Conservation (phyloP, 2,113 vertebrate genomes). For the Microtus montanus region DNA sequence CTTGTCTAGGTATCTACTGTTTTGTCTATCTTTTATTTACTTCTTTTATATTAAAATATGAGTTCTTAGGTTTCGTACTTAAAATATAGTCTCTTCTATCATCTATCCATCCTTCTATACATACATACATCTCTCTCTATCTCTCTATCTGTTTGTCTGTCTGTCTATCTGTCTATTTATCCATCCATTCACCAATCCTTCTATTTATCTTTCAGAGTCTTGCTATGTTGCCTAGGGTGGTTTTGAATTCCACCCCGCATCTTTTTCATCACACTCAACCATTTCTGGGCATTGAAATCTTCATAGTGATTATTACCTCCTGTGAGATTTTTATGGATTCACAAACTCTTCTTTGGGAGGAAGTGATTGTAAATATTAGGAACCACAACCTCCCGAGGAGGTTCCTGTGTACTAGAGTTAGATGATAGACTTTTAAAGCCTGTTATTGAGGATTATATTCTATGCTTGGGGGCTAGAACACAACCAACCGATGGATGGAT, state of each 20-base stretch:
- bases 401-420: not conserved
- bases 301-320: too few relatives aligned
- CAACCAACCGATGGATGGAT: not conserved
- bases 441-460: not conserved
- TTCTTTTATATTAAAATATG: not conserved
- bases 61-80: not conserved
- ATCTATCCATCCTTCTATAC: not conserved
- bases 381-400: not conserved
- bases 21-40: not conserved
- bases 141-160: too few relatives aligned
- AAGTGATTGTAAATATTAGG: fast-evolving
- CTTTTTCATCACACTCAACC: not conserved
- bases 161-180: not conserved
- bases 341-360: not conserved
- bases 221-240: not conserved
- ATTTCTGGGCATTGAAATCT: not conserved
- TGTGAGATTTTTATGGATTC: not conserved
- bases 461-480: not conserved
- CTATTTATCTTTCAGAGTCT: not conserved
- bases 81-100: not conserved
- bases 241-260: not conserved
- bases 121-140: not conserved
- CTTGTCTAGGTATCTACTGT: not conserved
- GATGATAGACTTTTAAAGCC: not conserved
- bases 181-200: not conserved